phyloP scores from a whole-genome alignment of 2,888 invertebrate genomes.

The Ichneumon xanthorius region DNA sequence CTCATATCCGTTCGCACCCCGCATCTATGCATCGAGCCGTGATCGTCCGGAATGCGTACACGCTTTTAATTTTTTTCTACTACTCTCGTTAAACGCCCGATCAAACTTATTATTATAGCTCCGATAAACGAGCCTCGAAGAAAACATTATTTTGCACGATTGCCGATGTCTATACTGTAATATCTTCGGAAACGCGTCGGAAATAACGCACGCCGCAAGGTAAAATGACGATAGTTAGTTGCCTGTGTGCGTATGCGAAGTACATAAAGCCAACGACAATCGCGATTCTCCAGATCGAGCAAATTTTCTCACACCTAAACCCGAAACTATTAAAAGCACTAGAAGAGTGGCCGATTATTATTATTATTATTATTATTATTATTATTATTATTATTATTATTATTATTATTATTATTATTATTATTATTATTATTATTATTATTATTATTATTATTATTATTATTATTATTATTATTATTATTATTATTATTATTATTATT shows the following conservation, averaged over 20 bases:
- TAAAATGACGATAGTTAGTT: background rate
- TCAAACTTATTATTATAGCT: slow-evolving; percentile 53
- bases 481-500: no score
- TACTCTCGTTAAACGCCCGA: slow-evolving; percentile 45
- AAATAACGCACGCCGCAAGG: slow-evolving; percentile 9
- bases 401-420: background rate
- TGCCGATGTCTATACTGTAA: background rate
- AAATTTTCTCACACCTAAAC: slow-evolving; percentile 34
- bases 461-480: no score
- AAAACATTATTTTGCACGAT: slow-evolving; percentile 23
- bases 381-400: no score
- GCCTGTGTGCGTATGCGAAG: no score
- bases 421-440: no score
- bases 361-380: background rate
- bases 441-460: no score
- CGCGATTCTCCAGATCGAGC: slow-evolving; percentile 46
- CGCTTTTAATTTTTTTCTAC: background rate
- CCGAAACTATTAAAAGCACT: background rate
- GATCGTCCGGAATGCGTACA: background rate
- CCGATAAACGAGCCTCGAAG: slow-evolving; percentile 29
- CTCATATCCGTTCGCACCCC: background rate
- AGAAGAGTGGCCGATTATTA: no score
- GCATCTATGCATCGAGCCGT: slow-evolving; percentile 23
- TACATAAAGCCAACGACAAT: background rate
- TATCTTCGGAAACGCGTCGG: slow-evolving; percentile 9